Evolutionary conservation across 2,113 vertebrate genomes (phyloP), one percentile per base, ranked within the genome.

Genomic region (Abramis brama): DNA sequence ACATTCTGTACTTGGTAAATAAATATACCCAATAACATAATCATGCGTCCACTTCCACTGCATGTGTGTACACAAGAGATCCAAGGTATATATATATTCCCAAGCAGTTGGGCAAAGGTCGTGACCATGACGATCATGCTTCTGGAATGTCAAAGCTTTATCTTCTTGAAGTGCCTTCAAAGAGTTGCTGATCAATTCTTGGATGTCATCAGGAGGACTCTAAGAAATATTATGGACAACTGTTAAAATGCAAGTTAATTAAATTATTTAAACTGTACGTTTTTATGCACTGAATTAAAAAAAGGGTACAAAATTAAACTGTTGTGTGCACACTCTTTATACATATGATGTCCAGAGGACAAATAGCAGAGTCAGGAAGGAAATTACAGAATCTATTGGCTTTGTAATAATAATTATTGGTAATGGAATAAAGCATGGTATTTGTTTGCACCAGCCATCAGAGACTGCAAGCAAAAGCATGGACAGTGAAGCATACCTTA

Each of bases 21-120:
- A 64, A 80, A 80, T 15, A 45, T 83, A 98, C 98, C 97, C 94
- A 89, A 99, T 95, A 52, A 99, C 86, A 85, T 96, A 93, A 43
- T 97, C 94, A 74, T 97, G 96, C 9, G 95, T 98, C 97, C 97
- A 99, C 23, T 95, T 88, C 98, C 98, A 99, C 68, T 95, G 96
- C 87, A 96, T 94, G 57, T 95, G 95, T 80, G 93, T 92, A 89
- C 98, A 99, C n/a, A 99, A 93, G 1, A 99, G 95, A 13, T 97
- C 96, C 68, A 98, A 85, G 2, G 97, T 95, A 83, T 95, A 96
- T 68, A 99, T 83, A 21, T 94, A 94, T 68, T 99, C 95, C 98
- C 98, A 99, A 0, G 95, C 93, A 76, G 88, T 83, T 10, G 94
- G 89, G 77, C 93, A 96, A 62, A 99, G 91, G 87, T 98, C 97